These are phyloP conservation scores for Brachyrhaphis roseni DNA, from an alignment of 2,797 vertebrate species.

Conservation along the genomic window DNA sequence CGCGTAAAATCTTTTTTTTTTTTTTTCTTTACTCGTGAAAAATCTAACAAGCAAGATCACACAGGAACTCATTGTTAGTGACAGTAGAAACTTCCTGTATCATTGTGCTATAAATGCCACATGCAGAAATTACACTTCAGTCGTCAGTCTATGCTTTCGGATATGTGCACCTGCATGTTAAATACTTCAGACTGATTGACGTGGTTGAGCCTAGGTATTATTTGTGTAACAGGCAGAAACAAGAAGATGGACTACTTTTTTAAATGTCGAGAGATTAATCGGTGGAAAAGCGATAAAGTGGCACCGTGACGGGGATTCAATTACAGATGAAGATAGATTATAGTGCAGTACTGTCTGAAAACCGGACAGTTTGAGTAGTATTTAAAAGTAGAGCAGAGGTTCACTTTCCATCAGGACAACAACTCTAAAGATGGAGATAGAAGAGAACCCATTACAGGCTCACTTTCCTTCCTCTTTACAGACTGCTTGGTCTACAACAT, in stretches of 20 bases:
- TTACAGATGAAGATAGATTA: background rate
- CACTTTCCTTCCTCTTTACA: background rate
- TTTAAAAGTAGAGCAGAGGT: background rate
- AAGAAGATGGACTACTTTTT: background rate
- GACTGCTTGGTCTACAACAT: background rate
- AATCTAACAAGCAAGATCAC: background rate
- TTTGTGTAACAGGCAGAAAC: background rate
- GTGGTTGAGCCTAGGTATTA: background rate
- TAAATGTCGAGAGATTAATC: background rate
- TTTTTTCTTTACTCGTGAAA: background rate
- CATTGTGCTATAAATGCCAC: constrained; percentile 7
- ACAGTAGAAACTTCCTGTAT: constrained; percentile 22
- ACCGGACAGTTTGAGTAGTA: background rate
- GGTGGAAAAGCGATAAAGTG: background rate
- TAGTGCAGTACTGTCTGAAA: background rate
- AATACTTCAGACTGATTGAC: background rate
- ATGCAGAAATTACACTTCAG: background rate
- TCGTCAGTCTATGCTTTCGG: background rate
- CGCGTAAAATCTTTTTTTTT: background rate
- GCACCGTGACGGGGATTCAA: background rate
- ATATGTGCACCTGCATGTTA: background rate
- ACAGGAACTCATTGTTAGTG: constrained; percentile 13
- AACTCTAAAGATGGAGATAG: background rate
- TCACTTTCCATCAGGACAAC: background rate
- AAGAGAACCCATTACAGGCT: background rate